phyloP scores from a whole-genome alignment of 1,140 invertebrate genomes.

The Drosophila ogumai region DNA sequence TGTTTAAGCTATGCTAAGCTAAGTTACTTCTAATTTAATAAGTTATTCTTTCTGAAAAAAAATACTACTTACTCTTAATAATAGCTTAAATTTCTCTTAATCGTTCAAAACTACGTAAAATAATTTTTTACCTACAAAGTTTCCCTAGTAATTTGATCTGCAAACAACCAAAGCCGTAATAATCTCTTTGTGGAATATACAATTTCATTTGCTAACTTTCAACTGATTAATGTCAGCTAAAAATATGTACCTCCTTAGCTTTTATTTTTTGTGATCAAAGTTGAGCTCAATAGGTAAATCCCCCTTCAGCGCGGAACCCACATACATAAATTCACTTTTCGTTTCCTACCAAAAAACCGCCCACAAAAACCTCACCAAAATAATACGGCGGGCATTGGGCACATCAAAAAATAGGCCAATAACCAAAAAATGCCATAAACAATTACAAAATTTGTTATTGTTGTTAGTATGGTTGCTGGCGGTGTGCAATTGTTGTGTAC shows the following conservation, averaged over 20 bases:
- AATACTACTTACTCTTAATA: background rate
- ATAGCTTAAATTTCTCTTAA: too few relatives aligned
- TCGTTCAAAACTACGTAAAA: background rate
- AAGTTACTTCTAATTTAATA: too few relatives aligned
- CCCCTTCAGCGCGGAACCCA: conserved; percentile 34
- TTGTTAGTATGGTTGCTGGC: conserved; percentile 11
- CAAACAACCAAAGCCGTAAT: conserved; percentile 5
- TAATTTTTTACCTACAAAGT: background rate
- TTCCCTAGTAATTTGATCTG: conserved; percentile 20
- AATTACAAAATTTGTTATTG: conserved; percentile 47
- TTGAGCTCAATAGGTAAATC: conserved; percentile 31
- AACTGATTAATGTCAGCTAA: conserved; percentile 53
- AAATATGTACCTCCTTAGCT: conserved; percentile 20
- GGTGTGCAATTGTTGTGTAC: conserved; percentile 45
- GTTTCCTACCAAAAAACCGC: conserved; percentile 38
- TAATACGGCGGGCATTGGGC: conserved; percentile 15
- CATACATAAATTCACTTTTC: conserved; percentile 37
- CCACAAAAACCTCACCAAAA: conserved; percentile 46
- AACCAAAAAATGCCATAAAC: conserved; percentile 65
- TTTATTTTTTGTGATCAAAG: conserved; percentile 4
- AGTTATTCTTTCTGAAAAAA: background rate
- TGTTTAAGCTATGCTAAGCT: too few relatives aligned
- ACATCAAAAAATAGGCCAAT: conserved; percentile 74
- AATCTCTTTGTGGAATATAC: conserved; percentile 16
- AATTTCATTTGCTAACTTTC: conserved; percentile 45